Conservation (phyloP, 2,113 vertebrate species). For the Bos indicus region DNA sequence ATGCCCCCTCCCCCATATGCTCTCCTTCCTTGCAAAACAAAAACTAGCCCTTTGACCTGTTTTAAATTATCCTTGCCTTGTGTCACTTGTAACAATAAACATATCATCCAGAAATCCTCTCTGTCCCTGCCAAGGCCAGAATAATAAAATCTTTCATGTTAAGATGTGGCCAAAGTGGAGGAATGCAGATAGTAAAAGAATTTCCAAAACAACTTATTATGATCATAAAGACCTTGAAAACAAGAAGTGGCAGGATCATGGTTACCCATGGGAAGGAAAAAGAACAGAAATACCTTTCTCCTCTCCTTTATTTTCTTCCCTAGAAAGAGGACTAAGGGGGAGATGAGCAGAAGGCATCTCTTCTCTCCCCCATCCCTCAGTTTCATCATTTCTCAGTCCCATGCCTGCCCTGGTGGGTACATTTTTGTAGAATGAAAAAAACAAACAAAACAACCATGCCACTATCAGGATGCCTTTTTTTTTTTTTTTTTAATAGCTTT, state of each 20-base stretch:
- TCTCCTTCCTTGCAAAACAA: conserved; percentile 3
- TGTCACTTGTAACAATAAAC: conserved; percentile 44
- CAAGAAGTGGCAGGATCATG: background rate
- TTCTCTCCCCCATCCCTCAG: background rate
- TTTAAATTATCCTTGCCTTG: conserved; percentile 32
- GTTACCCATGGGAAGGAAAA: background rate
- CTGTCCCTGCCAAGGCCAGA: background rate
- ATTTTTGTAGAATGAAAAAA: background rate
- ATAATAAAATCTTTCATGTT: background rate
- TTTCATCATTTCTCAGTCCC: background rate
- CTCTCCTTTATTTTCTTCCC: background rate
- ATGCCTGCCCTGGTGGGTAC: background rate
- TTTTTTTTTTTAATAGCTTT: conserved; percentile 68
- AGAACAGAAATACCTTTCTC: background rate
- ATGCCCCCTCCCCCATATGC: background rate
- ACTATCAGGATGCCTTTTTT: background rate
- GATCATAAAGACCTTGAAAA: background rate
- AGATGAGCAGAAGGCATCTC: background rate
- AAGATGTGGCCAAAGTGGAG: conserved; percentile 14
- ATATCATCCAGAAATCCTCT: background rate
- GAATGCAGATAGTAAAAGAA: background rate
- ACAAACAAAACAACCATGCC: background rate
- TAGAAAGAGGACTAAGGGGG: background rate
- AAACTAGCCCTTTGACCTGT: conserved; percentile 36
- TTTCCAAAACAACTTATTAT: conserved; percentile 26